Evolutionary conservation across 1,140 invertebrate genomes (phyloP).

Genomic region (Drosophila jambulina): DNA sequence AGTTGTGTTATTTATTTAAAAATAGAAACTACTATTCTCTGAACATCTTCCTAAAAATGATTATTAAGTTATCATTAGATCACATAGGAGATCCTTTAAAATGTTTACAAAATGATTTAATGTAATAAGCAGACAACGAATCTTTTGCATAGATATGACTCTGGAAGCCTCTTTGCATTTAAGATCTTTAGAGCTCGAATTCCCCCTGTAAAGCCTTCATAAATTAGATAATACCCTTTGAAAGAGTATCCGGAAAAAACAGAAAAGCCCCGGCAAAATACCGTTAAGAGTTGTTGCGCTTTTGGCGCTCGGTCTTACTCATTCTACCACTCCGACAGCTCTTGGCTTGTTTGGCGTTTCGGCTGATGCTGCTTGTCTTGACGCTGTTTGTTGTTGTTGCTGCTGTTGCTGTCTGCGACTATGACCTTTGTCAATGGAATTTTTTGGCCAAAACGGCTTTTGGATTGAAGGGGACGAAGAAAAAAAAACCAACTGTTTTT

Average conservation of each 20-base stretch:
- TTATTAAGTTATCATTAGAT: background rate
- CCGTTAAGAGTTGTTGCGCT: slow-evolving; percentile 79
- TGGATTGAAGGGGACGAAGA: slow-evolving; percentile 15
- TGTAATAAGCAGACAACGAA: background rate
- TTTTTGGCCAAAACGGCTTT: slow-evolving; percentile 51
- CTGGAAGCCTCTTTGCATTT: background rate
- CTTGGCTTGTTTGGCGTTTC: slow-evolving; percentile 45
- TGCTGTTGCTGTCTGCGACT: slow-evolving; percentile 53
- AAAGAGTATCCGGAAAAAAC: slow-evolving; percentile 10
- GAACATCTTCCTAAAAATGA: background rate
- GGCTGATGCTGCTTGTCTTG: slow-evolving; percentile 29
- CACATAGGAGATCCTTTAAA: background rate
- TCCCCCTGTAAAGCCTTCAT: background rate
- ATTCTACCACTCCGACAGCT: slow-evolving; percentile 27
- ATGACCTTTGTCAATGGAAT: slow-evolving; percentile 82
- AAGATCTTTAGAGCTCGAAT: background rate
- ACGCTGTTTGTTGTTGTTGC: slow-evolving; percentile 24
- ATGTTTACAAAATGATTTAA: background rate
- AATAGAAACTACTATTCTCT: background rate
- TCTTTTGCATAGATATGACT: background rate
- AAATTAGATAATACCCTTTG: background rate
- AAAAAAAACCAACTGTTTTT: slow-evolving; percentile 14
- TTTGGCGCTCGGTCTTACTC: slow-evolving; percentile 39
- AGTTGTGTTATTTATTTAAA: background rate
- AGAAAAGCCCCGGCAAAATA: slow-evolving; percentile 58